Evolutionary conservation across 2,888 invertebrate species (phyloP), one percentile per base, ranked within the genome.

Genomic region (Melinaea marsaeus): DNA sequence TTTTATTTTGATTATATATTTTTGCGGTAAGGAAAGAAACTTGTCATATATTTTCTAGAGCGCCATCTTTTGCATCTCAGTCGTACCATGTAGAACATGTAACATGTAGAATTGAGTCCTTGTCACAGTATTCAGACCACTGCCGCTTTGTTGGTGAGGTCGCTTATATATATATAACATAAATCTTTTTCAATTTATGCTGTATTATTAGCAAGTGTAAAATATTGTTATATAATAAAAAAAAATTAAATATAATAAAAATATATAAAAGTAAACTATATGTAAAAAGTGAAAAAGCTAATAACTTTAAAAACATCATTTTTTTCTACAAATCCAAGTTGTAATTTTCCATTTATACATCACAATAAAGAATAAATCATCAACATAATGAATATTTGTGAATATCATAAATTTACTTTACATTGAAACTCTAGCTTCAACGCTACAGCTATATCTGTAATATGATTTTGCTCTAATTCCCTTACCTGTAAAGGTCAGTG

Each of bases 381-480:
- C 4, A 37, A 6, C 7, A 37, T 37, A 37, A 42, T 37, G 37
- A 37, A 37, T 37, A 37, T 37, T 37, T 7, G 7, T 37, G 37
- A 1, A 7, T 37, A 2, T 37, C 1, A 6, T 6, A 37, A 37
- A 6, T 1, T 37, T 37, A 37, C 2, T 4, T 37, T 37, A 37
- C 22, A 48, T 48, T 48, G 22, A 48, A 6, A 22, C 37, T 2
- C 5, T 37, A 37, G 37, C 37, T 37, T 13, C 48, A 48, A 6
- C n/a, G 48, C n/a, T 46, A 48, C 22, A 22, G 48, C 22, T 48
- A 13, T 48, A 48, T 48, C n/a, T 48, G 4, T 37, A 37, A 48
- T 48, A 48, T 22, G 48, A 13, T 48, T 48, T 48, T 48, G 48
- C n/a, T 48, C 48, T 22, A 48, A 22, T 48, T 48, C 48, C 22